Evolutionary conservation across 2,888 invertebrate species (phyloP).

Genomic region (Athalia rosae): DNA sequence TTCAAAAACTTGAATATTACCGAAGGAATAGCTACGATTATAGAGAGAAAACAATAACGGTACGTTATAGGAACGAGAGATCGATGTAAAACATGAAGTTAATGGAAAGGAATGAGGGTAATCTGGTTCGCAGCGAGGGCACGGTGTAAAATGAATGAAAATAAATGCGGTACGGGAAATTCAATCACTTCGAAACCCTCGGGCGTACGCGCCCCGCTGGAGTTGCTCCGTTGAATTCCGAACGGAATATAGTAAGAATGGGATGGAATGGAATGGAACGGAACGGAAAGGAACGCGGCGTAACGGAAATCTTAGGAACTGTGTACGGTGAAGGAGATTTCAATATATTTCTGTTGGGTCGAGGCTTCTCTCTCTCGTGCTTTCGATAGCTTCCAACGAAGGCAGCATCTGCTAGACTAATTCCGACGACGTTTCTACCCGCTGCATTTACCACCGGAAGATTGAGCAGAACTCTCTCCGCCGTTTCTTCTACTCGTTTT

Average conservation of each 20-base stretch:
- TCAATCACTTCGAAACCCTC: slow-evolving; percentile 35
- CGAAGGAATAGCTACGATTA: no score
- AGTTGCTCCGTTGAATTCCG: slow-evolving; percentile 4
- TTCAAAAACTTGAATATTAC: no score
- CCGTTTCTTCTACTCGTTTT: no score
- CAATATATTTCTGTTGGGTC: neutral
- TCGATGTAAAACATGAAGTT: neutral
- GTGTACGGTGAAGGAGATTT: neutral
- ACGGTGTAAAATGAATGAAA: neutral
- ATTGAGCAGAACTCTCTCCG: slow-evolving; percentile 25
- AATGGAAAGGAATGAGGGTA: neutral
- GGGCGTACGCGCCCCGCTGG: neutral
- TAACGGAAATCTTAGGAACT: neutral
- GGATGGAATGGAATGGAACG: slow-evolving; percentile 1
- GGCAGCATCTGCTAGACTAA: slow-evolving; percentile 42
- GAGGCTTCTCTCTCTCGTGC: neutral
- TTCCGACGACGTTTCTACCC: slow-evolving; percentile 16
- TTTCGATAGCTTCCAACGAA: slow-evolving; percentile 41
- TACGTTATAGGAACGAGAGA: neutral
- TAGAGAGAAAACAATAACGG: no score
- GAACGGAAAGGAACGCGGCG: neutral
- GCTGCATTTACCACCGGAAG: slow-evolving; percentile 27
- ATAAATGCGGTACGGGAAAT: slow-evolving; percentile 25
- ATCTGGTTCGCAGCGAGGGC: neutral
- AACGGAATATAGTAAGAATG: neutral